Evolutionary conservation across 2,888 invertebrate species (phyloP).

Genomic region (Hesperia comma): DNA sequence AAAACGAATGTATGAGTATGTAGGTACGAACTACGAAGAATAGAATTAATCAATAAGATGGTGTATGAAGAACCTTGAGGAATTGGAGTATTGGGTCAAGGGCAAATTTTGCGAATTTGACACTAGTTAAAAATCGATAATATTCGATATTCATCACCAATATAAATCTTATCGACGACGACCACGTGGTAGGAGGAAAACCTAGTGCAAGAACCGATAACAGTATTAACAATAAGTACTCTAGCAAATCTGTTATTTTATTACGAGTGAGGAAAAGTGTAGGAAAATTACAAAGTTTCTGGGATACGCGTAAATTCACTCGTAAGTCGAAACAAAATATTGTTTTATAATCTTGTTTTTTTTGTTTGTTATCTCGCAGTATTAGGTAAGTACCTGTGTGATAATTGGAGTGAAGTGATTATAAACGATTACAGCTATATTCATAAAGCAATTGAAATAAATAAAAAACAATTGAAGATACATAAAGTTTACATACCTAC

Average conservation of each 20-base stretch:
- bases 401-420: neutral
- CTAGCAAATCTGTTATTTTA: neutral
- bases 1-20: too few relatives aligned
- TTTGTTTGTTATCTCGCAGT: neutral
- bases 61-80: too few relatives aligned
- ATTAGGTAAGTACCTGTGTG: neutral
- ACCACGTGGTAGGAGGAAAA: constrained; percentile 1
- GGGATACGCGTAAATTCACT: neutral
- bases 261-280: neutral
- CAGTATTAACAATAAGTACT: neutral
- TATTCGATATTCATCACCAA: neutral
- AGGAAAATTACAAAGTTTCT: constrained; percentile 1
- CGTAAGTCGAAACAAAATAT: neutral
- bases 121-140: too few relatives aligned
- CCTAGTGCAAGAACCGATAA: constrained; percentile 8
- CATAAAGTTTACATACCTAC: too few relatives aligned
- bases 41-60: too few relatives aligned
- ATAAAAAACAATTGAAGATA: too few relatives aligned
- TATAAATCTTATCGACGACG: neutral
- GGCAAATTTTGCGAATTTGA: too few relatives aligned
- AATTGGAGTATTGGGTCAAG: too few relatives aligned
- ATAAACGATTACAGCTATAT: too few relatives aligned
- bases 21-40: too few relatives aligned
- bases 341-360: neutral
- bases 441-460: too few relatives aligned